Conservation (phyloP, 1,140 invertebrate species). For the Drosophila willistoni region DNA sequence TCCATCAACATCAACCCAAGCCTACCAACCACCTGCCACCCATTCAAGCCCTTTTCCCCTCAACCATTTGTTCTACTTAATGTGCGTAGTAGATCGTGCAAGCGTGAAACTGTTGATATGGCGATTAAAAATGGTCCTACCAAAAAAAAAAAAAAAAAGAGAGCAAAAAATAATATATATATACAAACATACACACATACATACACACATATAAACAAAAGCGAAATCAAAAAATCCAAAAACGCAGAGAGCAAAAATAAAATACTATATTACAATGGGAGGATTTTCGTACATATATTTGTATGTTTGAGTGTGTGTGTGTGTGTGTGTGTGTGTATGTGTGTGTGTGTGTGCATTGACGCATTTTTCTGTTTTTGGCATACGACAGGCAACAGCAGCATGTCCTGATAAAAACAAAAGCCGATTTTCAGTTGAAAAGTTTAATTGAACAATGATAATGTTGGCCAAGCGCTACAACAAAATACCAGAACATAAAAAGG, state of each 20-base stretch:
- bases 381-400: slow-evolving; percentile 51
- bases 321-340: slow-evolving; percentile 31
- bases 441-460: slow-evolving; percentile 81
- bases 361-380: slow-evolving; percentile 71
- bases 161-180: slow-evolving; percentile 15
- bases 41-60: neutral
- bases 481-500: slow-evolving; percentile 54
- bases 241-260: neutral
- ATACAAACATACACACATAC: neutral
- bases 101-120: slow-evolving; percentile 79
- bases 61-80: slow-evolving; percentile 61
- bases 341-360: slow-evolving; percentile 31
- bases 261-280: slow-evolving; percentile 54
- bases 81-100: slow-evolving; percentile 78
- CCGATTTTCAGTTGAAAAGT: slow-evolving; percentile 81
- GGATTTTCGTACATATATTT: slow-evolving; percentile 32
- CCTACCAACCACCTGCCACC: neutral
- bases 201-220: neutral
- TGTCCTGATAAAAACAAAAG: slow-evolving; percentile 71
- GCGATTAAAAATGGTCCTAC: slow-evolving; percentile 76
- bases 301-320: slow-evolving; percentile 21
- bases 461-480: slow-evolving; percentile 48
- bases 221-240: slow-evolving; percentile 12
- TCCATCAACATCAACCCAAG: slow-evolving; percentile 5
- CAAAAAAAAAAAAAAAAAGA: slow-evolving; percentile 44